Percentiles rank a stretch among this genome's conserved stretches.
Evolutionary conservation across 2,888 invertebrate species (phyloP).

Genomic region (Meteorus cinctellus): DNA sequence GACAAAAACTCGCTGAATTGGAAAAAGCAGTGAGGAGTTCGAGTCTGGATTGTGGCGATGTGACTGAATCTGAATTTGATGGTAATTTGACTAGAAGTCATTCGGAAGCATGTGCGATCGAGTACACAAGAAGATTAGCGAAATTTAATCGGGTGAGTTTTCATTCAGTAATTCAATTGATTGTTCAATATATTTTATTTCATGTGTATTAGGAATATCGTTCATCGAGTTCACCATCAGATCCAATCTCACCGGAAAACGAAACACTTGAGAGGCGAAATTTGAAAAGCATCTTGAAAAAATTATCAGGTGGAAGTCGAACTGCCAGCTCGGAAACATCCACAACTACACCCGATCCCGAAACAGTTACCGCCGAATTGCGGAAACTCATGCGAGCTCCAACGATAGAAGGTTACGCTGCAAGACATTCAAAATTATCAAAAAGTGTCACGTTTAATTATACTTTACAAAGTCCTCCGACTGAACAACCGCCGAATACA

Average conservation of each 20-base stretch:
- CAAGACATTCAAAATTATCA: constrained; percentile 88
- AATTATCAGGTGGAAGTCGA: constrained; percentile 82
- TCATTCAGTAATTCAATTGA: neutral
- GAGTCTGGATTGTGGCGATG: constrained; percentile 84
- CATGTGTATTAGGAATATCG: constrained; percentile 43
- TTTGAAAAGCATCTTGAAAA: constrained; percentile 89
- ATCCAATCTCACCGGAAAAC: constrained; percentile 78
- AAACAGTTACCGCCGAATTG: constrained; percentile 76
- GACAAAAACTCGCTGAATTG: constrained; percentile 88
- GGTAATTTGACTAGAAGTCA: constrained; percentile 82
- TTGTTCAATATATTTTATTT: neutral
- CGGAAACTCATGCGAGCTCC: constrained; percentile 85
- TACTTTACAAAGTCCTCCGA: constrained; percentile 87
- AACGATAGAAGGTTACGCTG: constrained; percentile 91
- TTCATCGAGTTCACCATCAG: constrained; percentile 53
- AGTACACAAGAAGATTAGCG: constrained; percentile 71
- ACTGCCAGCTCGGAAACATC: constrained; percentile 68
- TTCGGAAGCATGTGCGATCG: constrained; percentile 88
- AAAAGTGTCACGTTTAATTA: constrained; percentile 94
- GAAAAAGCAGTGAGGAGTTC: constrained; percentile 87
- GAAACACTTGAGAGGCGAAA: constrained; percentile 88
- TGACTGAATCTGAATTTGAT: constrained; percentile 76
- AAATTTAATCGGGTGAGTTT: constrained; percentile 66
- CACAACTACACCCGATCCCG: constrained; percentile 63
- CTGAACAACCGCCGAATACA: constrained; percentile 62